phyloP scores from a whole-genome alignment of 2,113 vertebrate genomes.

The Odocoileus virginianus region DNA sequence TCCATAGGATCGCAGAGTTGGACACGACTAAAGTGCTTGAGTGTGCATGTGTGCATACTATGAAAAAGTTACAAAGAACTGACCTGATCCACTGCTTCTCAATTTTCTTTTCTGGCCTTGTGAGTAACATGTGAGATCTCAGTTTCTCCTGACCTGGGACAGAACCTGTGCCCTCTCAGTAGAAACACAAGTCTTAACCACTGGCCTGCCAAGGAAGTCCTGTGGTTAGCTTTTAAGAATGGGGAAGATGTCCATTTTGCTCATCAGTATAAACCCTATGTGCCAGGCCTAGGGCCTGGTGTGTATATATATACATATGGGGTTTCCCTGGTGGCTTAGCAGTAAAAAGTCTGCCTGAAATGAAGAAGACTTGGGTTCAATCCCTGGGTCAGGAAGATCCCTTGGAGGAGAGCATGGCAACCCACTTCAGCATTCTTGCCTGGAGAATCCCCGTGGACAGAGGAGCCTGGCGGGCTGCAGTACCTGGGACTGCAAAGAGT shows the following conservation, averaged over 20 bases:
- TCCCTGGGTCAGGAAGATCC: not conserved
- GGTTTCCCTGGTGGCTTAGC: not conserved
- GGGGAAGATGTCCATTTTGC: not conserved
- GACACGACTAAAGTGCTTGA: not conserved
- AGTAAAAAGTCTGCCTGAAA: not conserved
- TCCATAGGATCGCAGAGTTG: not conserved
- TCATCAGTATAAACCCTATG: not conserved
- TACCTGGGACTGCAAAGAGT: not conserved
- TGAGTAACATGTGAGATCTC: not conserved
- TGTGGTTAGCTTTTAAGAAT: not conserved
- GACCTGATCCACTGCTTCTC: not conserved
- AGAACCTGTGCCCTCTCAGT: not conserved
- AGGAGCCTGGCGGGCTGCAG: not conserved
- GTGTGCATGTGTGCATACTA: not conserved
- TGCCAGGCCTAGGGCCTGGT: not conserved
- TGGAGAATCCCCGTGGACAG: not conserved
- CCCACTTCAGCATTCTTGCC: not conserved
- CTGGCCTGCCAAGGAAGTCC: not conserved
- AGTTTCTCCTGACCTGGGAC: not conserved
- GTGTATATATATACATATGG: not conserved
- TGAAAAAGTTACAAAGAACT: not conserved
- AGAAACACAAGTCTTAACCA: not conserved
- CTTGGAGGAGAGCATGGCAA: not conserved
- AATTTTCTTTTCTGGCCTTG: not conserved
- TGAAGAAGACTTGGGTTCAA: not conserved